A percentile compares a stretch with the other conserved stretches of the same genome.
These are phyloP conservation scores for Lagria hirta DNA, from an alignment of 2,888 invertebrate genomes.

Conservation along the genomic window DNA sequence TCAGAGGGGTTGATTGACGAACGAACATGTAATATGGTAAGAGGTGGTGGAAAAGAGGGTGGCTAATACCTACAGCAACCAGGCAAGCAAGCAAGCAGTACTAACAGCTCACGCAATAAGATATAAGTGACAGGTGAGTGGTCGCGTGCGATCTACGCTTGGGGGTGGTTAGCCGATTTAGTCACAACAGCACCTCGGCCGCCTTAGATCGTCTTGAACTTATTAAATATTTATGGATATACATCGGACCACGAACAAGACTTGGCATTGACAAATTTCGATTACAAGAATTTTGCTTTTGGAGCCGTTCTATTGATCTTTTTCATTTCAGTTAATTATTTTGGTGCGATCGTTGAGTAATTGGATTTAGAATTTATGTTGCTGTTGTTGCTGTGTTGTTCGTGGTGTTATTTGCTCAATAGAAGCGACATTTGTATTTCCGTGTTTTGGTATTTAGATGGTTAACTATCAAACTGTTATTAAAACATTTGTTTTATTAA, in stretches of 20 bases:
- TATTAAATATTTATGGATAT: conserved; percentile 27
- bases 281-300: conserved; percentile 18
- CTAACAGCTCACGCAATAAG: conserved; percentile 46
- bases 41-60: conserved; percentile 9
- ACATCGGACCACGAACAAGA: too few relatives aligned
- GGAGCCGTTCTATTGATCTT: too few relatives aligned
- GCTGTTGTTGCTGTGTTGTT: too few relatives aligned
- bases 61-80: conserved; percentile 36
- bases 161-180: conserved; percentile 23
- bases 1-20: conserved; percentile 6
- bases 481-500: too few relatives aligned
- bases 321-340: too few relatives aligned
- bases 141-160: conserved; percentile 41
- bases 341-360: too few relatives aligned
- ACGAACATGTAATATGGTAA: conserved; percentile 8
- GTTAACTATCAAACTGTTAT: too few relatives aligned
- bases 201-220: conserved; percentile 9
- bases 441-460: too few relatives aligned
- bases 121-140: conserved; percentile 47
- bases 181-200: conserved; percentile 23
- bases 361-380: too few relatives aligned
- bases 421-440: too few relatives aligned
- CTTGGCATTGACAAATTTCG: conserved; percentile 9
- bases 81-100: conserved; percentile 30
- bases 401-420: too few relatives aligned